Base-by-base conservation (phyloP, 2,797 vertebrate species). In the Crenuchus spilurus region DNA sequence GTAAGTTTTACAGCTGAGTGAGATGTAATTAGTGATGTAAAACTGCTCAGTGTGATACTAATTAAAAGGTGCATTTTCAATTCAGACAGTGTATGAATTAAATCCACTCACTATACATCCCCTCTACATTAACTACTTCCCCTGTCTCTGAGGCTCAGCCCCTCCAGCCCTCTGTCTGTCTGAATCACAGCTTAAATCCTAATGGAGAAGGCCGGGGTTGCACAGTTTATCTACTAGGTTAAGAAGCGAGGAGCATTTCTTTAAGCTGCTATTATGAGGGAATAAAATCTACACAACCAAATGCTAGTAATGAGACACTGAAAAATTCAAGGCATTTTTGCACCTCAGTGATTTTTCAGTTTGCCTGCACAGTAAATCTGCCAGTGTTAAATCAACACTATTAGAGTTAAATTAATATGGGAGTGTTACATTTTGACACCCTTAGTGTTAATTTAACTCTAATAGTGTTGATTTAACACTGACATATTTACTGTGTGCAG, bases 31-130 rank as follows among this genome's bases (percentile, higher is more conserved):
- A 83, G 37, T 11, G 24, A 28, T 28, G 51, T 54, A 54, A 54
- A 30, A 54, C 76, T 77, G 72, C 68, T 82, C 61, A 67, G 65
- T 49, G 44, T n/a, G 58, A 77, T 73, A 64, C 63, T 81, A 84
- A 84, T 84, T 79, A 82, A 81, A 79, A 26, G 48, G 20, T 26
- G 48, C 46, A 71, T 80, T 75, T 77, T 60, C 73, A 62, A 78
- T 72, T 39, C 22, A 26, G 52, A 46, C 46, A 71, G 39, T 39
- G 62, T 41, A 52, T 65, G 41, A 76, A 37, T 76, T 76, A 65
- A 76, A 69, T 9, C 54, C 46, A 13, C 46, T 7, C 46, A 18
- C 44, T 18, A 9, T 18, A 9, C 44, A 28, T 61, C 48, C 54
- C 60, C 30, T 16, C 54, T n/a, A n/a, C 7, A 33, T 33, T 33